Percentiles rank a stretch among this genome's conserved stretches.
Conservation (phyloP, 2,113 vertebrate genomes). For the Lathamus discolor region DNA sequence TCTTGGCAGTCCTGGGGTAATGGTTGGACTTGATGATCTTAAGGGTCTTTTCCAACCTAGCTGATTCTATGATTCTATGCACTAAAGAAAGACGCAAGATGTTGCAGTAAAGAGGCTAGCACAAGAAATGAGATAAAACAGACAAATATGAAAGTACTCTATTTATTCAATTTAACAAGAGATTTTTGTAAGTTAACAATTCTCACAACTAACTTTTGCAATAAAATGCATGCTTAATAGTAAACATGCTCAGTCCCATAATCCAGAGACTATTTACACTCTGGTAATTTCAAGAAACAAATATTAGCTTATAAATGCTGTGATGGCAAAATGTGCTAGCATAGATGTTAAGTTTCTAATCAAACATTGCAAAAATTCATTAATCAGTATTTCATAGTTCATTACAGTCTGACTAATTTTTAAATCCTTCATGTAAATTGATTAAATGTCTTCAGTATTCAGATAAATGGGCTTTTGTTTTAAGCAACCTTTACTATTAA, state of each 20-base stretch:
- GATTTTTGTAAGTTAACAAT: background rate
- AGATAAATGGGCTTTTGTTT: constrained; percentile 84
- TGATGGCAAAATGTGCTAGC: constrained; percentile 58
- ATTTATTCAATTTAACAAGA: background rate
- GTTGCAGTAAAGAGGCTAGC: background rate
- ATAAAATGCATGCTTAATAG: background rate
- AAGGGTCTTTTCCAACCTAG: background rate
- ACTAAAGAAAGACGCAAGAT: background rate
- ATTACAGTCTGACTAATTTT: constrained; percentile 88
- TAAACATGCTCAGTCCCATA: background rate
- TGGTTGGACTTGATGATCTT: background rate
- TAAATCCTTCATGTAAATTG: constrained; percentile 87
- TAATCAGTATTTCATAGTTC: constrained; percentile 90
- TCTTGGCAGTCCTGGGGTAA: background rate
- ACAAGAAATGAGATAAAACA: background rate
- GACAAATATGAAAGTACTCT: background rate
- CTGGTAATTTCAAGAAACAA: constrained; percentile 36
- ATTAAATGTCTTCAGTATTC: constrained; percentile 81
- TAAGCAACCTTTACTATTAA: constrained; percentile 77
- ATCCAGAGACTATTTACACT: constrained; percentile 19
- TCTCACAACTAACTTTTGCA: background rate
- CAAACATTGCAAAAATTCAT: constrained; percentile 83
- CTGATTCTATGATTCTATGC: background rate
- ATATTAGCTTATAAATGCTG: constrained; percentile 50
- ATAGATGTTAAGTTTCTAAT: constrained; percentile 81